Evolutionary conservation across 1,140 invertebrate genomes (phyloP).

Genomic region (Pantala flavescens): DNA sequence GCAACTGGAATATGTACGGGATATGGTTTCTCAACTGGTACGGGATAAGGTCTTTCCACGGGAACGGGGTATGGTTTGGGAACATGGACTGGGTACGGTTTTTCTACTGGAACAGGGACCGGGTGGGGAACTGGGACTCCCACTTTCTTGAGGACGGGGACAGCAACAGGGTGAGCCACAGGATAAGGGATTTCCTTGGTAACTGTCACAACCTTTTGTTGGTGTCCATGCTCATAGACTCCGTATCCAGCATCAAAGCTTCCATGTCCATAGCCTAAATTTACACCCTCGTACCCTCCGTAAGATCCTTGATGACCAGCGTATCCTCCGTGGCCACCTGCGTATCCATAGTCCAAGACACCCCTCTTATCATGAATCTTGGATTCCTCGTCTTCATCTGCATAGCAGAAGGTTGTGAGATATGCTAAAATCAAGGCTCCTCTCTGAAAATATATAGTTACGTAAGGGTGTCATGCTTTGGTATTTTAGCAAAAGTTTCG

Average conservation of each 20-base stretch:
- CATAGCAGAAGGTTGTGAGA: neutral
- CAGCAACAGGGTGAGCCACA: neutral
- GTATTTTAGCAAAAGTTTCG: too few relatives aligned
- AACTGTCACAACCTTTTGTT: neutral
- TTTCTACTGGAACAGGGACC: neutral
- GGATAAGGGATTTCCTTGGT: neutral
- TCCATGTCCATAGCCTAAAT: neutral
- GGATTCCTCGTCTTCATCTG: neutral
- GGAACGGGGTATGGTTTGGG: neutral
- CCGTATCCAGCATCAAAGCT: neutral
- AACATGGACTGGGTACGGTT: neutral
- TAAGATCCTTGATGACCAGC: neutral
- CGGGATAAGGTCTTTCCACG: constrained; percentile 18
- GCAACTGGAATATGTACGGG: constrained; percentile 19
- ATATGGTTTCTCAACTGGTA: constrained; percentile 17
- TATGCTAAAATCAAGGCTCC: too few relatives aligned
- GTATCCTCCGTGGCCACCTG: neutral
- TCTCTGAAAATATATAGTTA: too few relatives aligned
- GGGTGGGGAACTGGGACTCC: neutral
- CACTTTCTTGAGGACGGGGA: neutral
- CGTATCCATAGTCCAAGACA: constrained; percentile 15
- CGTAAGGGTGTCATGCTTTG: too few relatives aligned
- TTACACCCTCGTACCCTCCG: neutral
- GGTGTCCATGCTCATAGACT: neutral
- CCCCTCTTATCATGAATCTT: constrained; percentile 13